Base-by-base conservation (phyloP, 2,797 vertebrate genomes). In the Gambusia yucatana region DNA sequence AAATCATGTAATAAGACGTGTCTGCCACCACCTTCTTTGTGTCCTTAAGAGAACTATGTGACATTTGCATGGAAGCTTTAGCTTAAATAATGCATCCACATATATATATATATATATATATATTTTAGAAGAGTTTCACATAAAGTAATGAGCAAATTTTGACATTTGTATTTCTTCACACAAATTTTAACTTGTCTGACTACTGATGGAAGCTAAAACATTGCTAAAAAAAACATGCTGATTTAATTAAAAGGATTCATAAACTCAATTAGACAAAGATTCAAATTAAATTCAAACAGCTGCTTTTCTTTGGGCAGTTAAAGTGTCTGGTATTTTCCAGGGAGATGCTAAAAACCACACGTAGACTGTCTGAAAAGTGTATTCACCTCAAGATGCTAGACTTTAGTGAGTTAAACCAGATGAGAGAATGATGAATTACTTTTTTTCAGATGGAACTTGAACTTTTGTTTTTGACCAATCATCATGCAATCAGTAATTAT, bases 261-360 rank as follows among this genome's bases (percentile, higher is more conserved):
- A 44, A 82, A 43, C 72, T 72, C 50, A 7, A 33, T 75, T 82
- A 76, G 77, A 82, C 76, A 87, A 81, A 80, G 69, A 86, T 74
- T 83, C 75, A 86, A 79, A 79, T 77, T 57, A 73, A 85, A 84
- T 82, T 85, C 59, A 82, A 81, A 84, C 72, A 65, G 17, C 30
- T 65, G 17, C 70, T 84, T 84, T 77, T 88, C 81, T 87, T 78
- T 70, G 50, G 76, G 59, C 47, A 22, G 41, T 69, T 41, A 22
- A 50, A 33, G 69, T 85, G 46, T 82, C 75, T 61, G 28, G 30
- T 17, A 63, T 16, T 63, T 33, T n/a, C 30, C 30, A 63, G 16
- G 30, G 3, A 17, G 28, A 63, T 36, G 16, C 14, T 33, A 63
- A 63, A 33, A 63, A 36, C 6, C 16, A 2, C 16, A 63, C 3